phyloP scores from a whole-genome alignment of 2,888 invertebrate species.

The Leucoma salicis region DNA sequence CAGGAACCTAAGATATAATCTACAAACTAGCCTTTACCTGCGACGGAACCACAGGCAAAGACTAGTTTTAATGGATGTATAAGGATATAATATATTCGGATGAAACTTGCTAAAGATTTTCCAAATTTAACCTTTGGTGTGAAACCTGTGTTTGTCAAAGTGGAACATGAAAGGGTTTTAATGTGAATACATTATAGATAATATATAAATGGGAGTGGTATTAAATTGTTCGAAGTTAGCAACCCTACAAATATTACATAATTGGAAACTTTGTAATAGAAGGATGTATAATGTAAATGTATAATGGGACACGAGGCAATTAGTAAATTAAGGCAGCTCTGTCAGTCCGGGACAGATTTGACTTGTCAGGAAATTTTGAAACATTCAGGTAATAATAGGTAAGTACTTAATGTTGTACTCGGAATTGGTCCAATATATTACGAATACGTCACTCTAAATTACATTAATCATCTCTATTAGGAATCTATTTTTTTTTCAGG shows the following conservation, averaged over 20 bases:
- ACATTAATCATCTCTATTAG: too few species aligned
- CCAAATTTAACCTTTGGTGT: constrained; percentile 10
- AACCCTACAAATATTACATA: background rate
- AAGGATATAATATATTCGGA: constrained; percentile 13
- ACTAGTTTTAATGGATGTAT: too few species aligned
- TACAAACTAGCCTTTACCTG: too few species aligned
- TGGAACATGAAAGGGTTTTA: constrained; percentile 2
- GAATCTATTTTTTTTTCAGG: too few species aligned
- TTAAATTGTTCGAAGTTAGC: background rate
- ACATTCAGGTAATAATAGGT: too few species aligned
- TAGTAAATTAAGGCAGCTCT: background rate
- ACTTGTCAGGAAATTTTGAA: too few species aligned
- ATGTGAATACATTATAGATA: background rate
- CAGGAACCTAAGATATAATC: too few species aligned
- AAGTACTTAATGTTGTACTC: too few species aligned
- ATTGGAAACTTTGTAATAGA: background rate
- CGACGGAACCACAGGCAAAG: too few species aligned
- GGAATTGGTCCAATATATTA: too few species aligned
- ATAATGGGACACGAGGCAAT: background rate
- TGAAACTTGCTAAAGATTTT: constrained; percentile 14
- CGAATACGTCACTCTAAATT: too few species aligned
- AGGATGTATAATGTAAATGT: background rate
- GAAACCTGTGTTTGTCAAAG: constrained; percentile 18
- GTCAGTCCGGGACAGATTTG: background rate
- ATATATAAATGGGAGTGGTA: background rate